Percentiles rank a stretch among this genome's conserved stretches.
Conservation (phyloP, 1,140 invertebrate genomes). For the Triops cancriformis region DNA sequence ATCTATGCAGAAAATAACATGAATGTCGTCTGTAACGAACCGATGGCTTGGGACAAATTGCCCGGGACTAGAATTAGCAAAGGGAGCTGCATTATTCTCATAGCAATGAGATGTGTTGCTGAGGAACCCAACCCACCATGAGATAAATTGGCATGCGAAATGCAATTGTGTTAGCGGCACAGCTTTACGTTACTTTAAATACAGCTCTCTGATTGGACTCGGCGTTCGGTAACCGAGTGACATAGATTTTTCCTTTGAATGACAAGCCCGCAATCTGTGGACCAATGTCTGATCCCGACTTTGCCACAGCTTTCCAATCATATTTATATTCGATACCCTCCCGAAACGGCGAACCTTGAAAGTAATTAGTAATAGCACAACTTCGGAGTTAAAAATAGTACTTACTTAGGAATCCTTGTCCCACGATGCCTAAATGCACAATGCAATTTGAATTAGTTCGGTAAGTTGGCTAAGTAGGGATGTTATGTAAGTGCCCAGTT, state of each 20-base stretch:
- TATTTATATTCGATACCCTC: slow-evolving; percentile 29
- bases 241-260: slow-evolving; percentile 13
- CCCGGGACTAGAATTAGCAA: no score
- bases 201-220: background rate
- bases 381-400: background rate
- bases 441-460: no score
- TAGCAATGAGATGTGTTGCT: no score
- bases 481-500: no score
- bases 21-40: no score
- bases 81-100: background rate
- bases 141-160: no score
- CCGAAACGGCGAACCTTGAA: slow-evolving; percentile 21
- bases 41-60: no score
- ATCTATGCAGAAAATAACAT: slow-evolving; percentile 14
- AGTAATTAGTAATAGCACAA: background rate
- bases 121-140: no score
- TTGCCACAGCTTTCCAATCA: slow-evolving; percentile 22
- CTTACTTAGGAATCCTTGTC: background rate
- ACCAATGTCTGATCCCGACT: background rate
- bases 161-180: no score
- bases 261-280: background rate
- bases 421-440: background rate
- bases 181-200: background rate
- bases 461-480: no score
- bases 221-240: background rate